Percentiles rank a stretch among this genome's conserved stretches.
Evolutionary conservation across 2,797 vertebrate genomes (phyloP).

Genomic region (Acanthurus leucopareius): DNA sequence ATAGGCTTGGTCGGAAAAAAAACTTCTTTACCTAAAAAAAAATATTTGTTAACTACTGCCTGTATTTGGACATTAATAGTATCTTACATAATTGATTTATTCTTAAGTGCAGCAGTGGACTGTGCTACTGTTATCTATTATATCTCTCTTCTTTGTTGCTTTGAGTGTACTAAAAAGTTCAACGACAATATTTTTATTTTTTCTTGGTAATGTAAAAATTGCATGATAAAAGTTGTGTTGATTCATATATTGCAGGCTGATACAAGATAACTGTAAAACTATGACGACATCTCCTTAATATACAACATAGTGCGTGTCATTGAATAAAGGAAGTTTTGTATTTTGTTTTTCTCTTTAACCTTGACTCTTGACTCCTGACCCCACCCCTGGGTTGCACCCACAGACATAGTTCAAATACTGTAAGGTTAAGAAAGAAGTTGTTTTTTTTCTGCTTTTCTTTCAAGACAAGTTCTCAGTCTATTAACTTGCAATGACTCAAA

Average conservation of each 20-base stretch:
- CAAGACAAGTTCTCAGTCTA: too few relatives aligned
- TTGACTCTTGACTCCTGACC: not conserved
- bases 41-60: not conserved
- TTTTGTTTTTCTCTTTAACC: not conserved
- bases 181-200: not conserved
- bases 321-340: not conserved
- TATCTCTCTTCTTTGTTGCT: too few relatives aligned
- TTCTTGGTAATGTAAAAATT: not conserved
- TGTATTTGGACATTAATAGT: not conserved
- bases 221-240: not conserved
- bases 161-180: not conserved
- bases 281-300: not conserved
- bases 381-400: not conserved
- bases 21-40: not conserved
- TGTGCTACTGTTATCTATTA: not conserved
- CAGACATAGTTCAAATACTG: not conserved
- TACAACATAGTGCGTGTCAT: not conserved
- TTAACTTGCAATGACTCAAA: too few relatives aligned
- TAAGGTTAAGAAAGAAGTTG: not conserved
- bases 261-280: not conserved
- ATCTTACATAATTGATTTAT: not conserved
- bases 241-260: not conserved
- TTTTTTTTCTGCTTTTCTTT: too few relatives aligned
- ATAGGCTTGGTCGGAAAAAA: not conserved
- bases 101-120: not conserved